Percentiles rank a stretch among this genome's conserved stretches.
These are phyloP conservation scores for Spatula clypeata DNA, from an alignment of 2,797 vertebrate genomes.

Conservation along the genomic window DNA sequence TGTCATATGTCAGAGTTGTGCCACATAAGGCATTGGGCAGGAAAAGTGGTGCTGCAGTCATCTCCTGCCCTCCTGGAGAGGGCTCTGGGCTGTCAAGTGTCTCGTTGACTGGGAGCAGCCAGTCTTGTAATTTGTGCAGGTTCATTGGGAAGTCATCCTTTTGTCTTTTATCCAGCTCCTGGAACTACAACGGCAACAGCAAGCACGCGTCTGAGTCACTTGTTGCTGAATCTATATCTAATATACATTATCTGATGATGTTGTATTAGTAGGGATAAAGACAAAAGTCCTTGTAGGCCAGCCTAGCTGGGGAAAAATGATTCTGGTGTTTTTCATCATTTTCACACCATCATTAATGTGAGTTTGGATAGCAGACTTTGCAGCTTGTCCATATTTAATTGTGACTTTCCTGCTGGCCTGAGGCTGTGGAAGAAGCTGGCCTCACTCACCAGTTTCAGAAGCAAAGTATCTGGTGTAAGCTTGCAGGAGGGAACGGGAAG, in stretches of 20 bases:
- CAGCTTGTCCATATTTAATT: neutral
- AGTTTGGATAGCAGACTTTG: neutral
- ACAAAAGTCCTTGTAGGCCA: neutral
- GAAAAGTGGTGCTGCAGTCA: neutral
- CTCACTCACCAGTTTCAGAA: neutral
- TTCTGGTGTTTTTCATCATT: neutral
- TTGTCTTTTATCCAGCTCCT: neutral
- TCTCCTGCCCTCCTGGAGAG: neutral
- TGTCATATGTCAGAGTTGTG: neutral
- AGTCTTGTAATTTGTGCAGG: neutral
- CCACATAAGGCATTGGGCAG: rapidly evolving
- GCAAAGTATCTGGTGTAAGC: rapidly evolving
- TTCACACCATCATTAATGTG: neutral
- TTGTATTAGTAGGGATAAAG: neutral
- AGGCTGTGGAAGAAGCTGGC: neutral
- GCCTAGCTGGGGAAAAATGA: neutral
- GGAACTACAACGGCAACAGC: neutral
- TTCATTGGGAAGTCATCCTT: neutral
- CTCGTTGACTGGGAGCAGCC: neutral
- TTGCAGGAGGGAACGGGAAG: neutral
- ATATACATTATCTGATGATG: rapidly evolving
- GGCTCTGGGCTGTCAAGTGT: neutral
- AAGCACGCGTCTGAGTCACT: neutral
- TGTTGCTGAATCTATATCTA: neutral
- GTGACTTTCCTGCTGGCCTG: neutral